Evolutionary conservation across 2,888 invertebrate genomes (phyloP).

Genomic region (Eilema sororculum): DNA sequence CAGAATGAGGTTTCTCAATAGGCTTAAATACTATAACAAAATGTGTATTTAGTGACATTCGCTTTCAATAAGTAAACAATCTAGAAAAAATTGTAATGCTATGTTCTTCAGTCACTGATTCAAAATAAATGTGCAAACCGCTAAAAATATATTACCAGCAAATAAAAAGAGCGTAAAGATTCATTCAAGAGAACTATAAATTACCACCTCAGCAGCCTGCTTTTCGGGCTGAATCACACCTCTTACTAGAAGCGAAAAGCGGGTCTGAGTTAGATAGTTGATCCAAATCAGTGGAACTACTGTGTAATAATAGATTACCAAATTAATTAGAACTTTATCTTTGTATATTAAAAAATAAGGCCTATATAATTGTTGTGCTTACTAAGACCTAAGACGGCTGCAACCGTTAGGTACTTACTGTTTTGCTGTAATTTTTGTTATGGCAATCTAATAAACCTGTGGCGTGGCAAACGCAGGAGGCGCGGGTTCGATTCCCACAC

Average conservation of each 20-base stretch:
- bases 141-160: conserved; percentile 18
- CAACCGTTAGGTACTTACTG: too few relatives aligned
- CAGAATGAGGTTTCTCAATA: too few relatives aligned
- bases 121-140: conserved; percentile 15
- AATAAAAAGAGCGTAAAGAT: conserved; percentile 28
- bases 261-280: background rate
- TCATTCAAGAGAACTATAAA: conserved; percentile 24
- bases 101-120: conserved; percentile 9
- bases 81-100: background rate
- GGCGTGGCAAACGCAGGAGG: too few relatives aligned
- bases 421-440: background rate
- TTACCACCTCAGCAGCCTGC: conserved; percentile 20
- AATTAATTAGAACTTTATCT: too few relatives aligned
- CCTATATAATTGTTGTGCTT: too few relatives aligned
- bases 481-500: too few relatives aligned
- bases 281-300: too few relatives aligned
- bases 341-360: too few relatives aligned
- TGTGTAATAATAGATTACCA: too few relatives aligned
- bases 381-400: too few relatives aligned
- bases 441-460: too few relatives aligned
- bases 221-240: background rate
- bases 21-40: too few relatives aligned
- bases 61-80: background rate
- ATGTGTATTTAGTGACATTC: background rate
- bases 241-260: background rate